Evolutionary conservation across 1,140 invertebrate genomes (phyloP).

Genomic region (Myzus persicae): DNA sequence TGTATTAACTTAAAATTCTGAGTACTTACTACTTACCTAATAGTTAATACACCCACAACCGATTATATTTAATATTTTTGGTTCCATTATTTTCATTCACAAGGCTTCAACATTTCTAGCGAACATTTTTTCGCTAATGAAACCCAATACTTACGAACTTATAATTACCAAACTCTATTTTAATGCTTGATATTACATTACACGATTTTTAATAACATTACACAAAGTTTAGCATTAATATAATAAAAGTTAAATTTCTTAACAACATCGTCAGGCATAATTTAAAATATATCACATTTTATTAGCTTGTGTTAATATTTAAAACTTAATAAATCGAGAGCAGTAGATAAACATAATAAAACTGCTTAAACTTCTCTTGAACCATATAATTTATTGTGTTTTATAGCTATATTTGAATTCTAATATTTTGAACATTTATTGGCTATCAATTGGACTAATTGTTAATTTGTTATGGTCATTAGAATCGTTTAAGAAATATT

Average conservation of each 20-base stretch:
- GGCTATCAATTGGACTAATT: neutral
- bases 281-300: neutral
- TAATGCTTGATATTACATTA: neutral
- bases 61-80: constrained; percentile 17
- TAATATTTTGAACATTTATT: constrained; percentile 23
- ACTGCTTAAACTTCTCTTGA: neutral
- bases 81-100: constrained; percentile 14
- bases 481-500: neutral
- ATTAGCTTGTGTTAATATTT: neutral
- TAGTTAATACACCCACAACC: neutral
- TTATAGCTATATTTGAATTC: neutral
- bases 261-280: neutral
- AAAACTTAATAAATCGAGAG: neutral
- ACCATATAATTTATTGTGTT: neutral
- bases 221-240: no score
- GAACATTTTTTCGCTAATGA: neutral
- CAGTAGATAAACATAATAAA: neutral
- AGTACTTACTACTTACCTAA: neutral
- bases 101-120: neutral
- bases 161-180: neutral
- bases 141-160: neutral
- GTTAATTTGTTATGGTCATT: neutral
- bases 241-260: neutral
- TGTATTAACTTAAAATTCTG: neutral
- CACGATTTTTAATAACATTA: neutral